Base-by-base conservation (phyloP, 2,888 invertebrate species). In the Rotaria socialis region DNA sequence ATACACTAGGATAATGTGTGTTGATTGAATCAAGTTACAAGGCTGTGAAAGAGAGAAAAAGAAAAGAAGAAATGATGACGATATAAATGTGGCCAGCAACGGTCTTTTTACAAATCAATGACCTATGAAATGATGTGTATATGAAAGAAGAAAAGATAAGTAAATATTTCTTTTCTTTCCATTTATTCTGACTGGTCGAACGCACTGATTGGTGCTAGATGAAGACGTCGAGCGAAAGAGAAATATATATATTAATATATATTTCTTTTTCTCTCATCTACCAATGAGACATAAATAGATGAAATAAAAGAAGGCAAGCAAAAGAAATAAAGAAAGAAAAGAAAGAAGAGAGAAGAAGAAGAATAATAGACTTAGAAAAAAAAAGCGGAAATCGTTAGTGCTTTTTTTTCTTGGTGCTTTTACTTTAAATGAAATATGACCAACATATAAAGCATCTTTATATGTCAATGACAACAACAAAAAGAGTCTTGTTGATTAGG, bases 11-110 rank as follows among this genome's bases (percentile, higher is more conserved):
- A 47, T 47, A 80, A 80, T 47, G 80, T 47, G 80, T 80, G 80
- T 80, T 80, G 80, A 80, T 80, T 80, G 43, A 80, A 80, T 80
- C 80, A 80, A 80, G 80, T 80, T 80, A 80, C 80, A 80, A 80
- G 80, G 80, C 47, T 47, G 47, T 47, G 80, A n/a, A n/a, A 80
- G 35, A 24, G 24, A 47, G 80, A 47, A 43, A 43, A 80, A 47
- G n/a, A 80, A 80, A 43, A 80, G 10, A 14, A 58, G 67, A 67
- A 67, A 27, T 67, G 19, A 67, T 67, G 35, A 67, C 35, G 67
- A 67, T 35, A 67, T 35, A 67, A 67, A 67, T 67, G 67, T 67
- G 67, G 67, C 67, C 67, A 67, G 67, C 67, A 67, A 80, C 80
- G 80, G 43, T 80, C 47, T 43, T 80, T 80, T 47, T 80, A 47